Conservation (phyloP, 2,888 invertebrate species). For the Eilema griseolum region DNA sequence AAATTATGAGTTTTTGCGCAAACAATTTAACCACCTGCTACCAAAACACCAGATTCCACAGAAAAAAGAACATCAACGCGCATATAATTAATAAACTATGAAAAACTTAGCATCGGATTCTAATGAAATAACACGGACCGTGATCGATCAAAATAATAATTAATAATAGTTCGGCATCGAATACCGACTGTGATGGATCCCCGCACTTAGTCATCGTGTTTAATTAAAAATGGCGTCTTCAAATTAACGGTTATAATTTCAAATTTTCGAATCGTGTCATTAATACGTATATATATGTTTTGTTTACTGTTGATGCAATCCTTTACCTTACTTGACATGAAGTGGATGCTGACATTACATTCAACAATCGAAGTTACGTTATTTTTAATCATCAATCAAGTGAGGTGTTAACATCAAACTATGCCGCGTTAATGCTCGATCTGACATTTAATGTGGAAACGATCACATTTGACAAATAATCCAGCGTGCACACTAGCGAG, state of each 20-base stretch:
- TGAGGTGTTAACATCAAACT: constrained; percentile 49
- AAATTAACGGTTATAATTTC: constrained; percentile 81
- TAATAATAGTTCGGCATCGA: constrained; percentile 81
- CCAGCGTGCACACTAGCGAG: constrained; percentile 32
- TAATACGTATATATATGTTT: constrained; percentile 56
- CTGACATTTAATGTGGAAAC: constrained; percentile 58
- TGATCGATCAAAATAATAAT: constrained; percentile 86
- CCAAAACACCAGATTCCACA: constrained; percentile 37
- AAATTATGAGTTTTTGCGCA: not conserved
- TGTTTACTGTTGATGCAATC: constrained; percentile 52
- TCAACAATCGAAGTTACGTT: constrained; percentile 66
- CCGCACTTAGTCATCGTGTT: constrained; percentile 84
- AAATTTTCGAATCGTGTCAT: constrained; percentile 72
- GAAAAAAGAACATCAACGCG: constrained; percentile 34
- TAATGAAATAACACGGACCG: constrained; percentile 82
- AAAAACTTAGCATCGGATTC: constrained; percentile 72
- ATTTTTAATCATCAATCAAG: constrained; percentile 74
- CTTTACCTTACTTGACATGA: constrained; percentile 43
- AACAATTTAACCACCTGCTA: constrained; percentile 34
- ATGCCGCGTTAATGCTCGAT: constrained; percentile 40
- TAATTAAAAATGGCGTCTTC: constrained; percentile 82
- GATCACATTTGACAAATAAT: constrained; percentile 59
- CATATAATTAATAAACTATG: constrained; percentile 72
- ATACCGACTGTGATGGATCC: constrained; percentile 79
- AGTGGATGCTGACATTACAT: constrained; percentile 43